Conservation (phyloP, 2,113 vertebrate genomes). For the Brachypodius melanocephalos region DNA sequence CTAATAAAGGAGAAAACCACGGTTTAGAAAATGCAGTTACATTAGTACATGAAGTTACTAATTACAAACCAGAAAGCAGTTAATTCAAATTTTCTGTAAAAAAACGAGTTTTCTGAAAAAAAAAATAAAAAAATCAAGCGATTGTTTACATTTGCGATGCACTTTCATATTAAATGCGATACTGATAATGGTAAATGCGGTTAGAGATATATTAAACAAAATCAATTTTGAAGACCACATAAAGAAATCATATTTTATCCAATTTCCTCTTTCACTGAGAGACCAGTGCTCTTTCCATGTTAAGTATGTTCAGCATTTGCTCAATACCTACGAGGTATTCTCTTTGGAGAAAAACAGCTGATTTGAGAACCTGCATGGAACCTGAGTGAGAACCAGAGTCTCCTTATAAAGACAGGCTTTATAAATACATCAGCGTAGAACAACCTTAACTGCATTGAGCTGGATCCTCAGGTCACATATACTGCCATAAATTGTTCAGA, state of each 20-base stretch:
- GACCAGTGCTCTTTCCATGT: neutral
- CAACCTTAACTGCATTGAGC: neutral
- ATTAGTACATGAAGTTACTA: neutral
- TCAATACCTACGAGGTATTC: neutral
- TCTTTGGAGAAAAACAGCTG: neutral
- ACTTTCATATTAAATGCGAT: neutral
- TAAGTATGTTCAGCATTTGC: neutral
- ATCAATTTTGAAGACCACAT: neutral
- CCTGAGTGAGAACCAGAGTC: neutral
- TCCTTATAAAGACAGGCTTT: neutral
- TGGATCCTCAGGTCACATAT: neutral
- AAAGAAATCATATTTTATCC: neutral
- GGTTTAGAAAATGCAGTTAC: neutral
- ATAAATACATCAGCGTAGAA: neutral
- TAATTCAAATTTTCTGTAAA: neutral
- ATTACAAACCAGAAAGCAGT: neutral
- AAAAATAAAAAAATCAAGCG: neutral
- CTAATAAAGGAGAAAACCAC: neutral
- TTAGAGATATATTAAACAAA: neutral
- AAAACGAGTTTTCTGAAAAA: neutral
- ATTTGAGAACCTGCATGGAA: neutral
- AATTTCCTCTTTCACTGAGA: neutral
- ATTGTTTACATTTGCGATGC: neutral
- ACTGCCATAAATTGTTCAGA: neutral
- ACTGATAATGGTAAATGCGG: neutral